Base-by-base conservation (phyloP, 2,888 invertebrate genomes). In the Elaeidobius kamerunicus region DNA sequence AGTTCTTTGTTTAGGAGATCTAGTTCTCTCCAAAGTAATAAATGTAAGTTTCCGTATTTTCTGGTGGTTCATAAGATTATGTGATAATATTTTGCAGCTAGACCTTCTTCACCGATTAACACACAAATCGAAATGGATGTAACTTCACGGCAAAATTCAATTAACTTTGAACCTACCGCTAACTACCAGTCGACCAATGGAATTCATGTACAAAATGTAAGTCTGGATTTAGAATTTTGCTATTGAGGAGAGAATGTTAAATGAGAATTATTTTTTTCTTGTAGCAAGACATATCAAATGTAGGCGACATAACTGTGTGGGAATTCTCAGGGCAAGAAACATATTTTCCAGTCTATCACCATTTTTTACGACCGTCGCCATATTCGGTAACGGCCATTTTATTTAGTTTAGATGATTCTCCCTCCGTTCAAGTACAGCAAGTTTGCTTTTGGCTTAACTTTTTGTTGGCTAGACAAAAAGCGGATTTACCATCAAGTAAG, bases 301-400 rank as follows among this genome's bases (percentile, higher is more conserved):
- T 79, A 14, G 84, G 85, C 20, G 84, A 85, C 61, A 75, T 80
- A 62, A 83, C 78, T 63, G 75, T 80, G 20, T 87, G 86, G 86
- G 88, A 88, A 67, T 85, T 87, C 66, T 86, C 86, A 35, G 88
- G 88, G 6, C 84, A 85, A 61, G 85, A 86, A 67, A 82, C 81
- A 32, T 88, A 86, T 71, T 76, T 81, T 62, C 75, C 78, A 43
- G 72, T 83, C 39, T 88, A 87, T 71, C 87, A 88, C 68, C 84
- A 86, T 65, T 85, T 87, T 65, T 77, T 88, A 28, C 81, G 82
- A 50, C 68, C 72, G 15, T 67, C 68, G 23, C 67, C 81, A 73
- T 69, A 72, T 61, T 62, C 69, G 44, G 36, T 73, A 48, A 67
- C 74, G 65, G 74, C 84, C 20, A 77, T 88, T 54, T 76, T 85